A percentile compares a stretch with the other conserved stretches of the same genome.
Conservation (phyloP, 2,113 vertebrate species). For the Megaptera novaeangliae region DNA sequence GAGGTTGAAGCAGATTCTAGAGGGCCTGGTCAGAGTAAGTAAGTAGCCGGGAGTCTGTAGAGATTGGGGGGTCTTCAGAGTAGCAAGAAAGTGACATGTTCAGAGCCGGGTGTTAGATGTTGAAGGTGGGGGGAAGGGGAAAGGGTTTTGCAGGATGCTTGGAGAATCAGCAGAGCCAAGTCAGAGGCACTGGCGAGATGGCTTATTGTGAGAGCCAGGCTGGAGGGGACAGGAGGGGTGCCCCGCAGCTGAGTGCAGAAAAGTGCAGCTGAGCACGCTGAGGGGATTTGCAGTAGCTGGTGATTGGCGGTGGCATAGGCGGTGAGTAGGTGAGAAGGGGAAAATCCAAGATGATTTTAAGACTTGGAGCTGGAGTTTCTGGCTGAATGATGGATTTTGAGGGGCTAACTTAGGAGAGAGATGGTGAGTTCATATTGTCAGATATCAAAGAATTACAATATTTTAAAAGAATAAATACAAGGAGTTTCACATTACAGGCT, state of each 20-base stretch:
- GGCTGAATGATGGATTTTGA: not conserved
- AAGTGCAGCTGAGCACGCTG: not conserved
- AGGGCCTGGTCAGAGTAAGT: not conserved
- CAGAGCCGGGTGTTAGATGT: not conserved
- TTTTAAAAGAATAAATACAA: not conserved
- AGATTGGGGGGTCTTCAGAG: not conserved
- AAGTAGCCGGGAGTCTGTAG: not conserved
- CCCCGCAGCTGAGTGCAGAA: not conserved
- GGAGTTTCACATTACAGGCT: not conserved
- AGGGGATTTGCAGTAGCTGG: not conserved
- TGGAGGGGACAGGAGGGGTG: not conserved
- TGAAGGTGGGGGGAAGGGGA: not conserved
- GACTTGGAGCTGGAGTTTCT: not conserved
- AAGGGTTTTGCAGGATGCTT: not conserved
- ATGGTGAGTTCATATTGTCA: not conserved
- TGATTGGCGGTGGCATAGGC: not conserved
- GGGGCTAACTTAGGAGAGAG: not conserved
- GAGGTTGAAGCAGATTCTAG: not conserved
- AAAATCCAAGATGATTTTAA: not conserved
- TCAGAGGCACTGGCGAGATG: not conserved
- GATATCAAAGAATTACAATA: not conserved
- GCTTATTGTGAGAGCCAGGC: not conserved
- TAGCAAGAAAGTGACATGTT: no score
- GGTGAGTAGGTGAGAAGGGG: not conserved
- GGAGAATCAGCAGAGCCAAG: not conserved